Evolutionary conservation across 2,113 vertebrate species (phyloP).

Genomic region (Triplophysa tibetana): DNA sequence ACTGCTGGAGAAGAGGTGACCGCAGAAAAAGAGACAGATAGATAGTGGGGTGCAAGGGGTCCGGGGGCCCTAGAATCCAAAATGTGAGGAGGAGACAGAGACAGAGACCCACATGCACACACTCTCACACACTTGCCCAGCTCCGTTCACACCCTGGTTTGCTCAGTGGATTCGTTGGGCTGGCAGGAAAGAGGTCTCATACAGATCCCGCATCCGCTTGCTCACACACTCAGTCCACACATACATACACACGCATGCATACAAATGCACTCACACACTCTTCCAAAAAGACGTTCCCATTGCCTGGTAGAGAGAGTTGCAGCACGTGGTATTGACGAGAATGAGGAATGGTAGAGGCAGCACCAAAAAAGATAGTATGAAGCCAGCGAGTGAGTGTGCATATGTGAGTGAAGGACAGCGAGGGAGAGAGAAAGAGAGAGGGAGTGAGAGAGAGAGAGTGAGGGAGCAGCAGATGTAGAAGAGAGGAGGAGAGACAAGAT

Average conservation of each 20-base stretch:
- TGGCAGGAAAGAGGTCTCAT: conserved; percentile 35
- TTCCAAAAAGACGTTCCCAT: conserved; percentile 57
- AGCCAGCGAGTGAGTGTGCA: conserved; percentile 34
- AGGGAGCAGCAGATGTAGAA: conserved; percentile 67
- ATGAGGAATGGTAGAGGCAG: conserved; percentile 34
- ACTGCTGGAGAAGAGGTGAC: conserved; percentile 75
- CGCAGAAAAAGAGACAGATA: conserved; percentile 42
- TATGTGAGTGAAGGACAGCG: conserved; percentile 37
- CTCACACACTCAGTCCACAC: conserved; percentile 59
- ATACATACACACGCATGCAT: conserved; percentile 31
- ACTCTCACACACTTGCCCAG: conserved; percentile 43
- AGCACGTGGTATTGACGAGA: conserved; percentile 34
- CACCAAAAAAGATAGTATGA: conserved; percentile 38
- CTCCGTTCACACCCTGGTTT: conserved; percentile 14
- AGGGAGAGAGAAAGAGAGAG: conserved; percentile 41
- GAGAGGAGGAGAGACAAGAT: conserved; percentile 56
- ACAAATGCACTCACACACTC: conserved; percentile 56
- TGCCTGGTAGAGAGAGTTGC: conserved; percentile 41
- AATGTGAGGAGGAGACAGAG: conserved; percentile 65
- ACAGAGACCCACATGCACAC: conserved; percentile 71
- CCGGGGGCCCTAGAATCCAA: conserved; percentile 63
- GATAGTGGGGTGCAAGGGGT: conserved; percentile 39
- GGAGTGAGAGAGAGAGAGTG: conserved; percentile 46
- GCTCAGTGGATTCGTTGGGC: conserved; percentile 34
- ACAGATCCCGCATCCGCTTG: conserved; percentile 63